Base-by-base conservation (phyloP, 2,113 vertebrate genomes). In the Tupaia chinensis region DNA sequence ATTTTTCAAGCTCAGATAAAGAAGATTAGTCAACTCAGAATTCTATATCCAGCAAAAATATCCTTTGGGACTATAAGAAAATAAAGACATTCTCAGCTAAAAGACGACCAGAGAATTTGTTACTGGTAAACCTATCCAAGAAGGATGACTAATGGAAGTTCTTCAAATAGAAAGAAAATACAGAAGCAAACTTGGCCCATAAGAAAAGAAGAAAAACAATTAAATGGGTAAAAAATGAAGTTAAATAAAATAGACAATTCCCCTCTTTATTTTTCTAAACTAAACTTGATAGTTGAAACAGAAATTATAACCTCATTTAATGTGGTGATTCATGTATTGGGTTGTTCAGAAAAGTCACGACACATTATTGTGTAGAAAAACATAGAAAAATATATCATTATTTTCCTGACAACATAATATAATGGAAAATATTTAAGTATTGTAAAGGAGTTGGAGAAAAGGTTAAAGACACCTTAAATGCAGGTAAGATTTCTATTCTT, bases 91-190 rank as follows among this genome's bases (percentile, higher is more conserved):
- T 74, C 23, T 44, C 58, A 61, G 58, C 14, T 61, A 82, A 89
- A 83, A 34, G 23, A 95, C 74, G 95, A 32, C 16, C 9, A 65
- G 63, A 82, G 56, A 95, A 87, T 73, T 96, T 86, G 54, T 32
- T 70, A 77, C 83, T 32, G 74, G 20, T 4, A 74, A 13, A 82
- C 11, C 69, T 84, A 29, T 15, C 19, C 6, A 34, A 87, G 66
- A 89, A 73, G 60, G 76, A 70, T 66, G 29, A 74, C 69, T 72
- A 90, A 87, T 87, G 56, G 68, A 70, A 90, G 9, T 53, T 54
- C 56, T 78, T 92, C 65, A 66, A 56, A 77, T 6, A 89, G 32
- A 85, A 82, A 78, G 44, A 14, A 70, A 34, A 66, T 79, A 54
- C 4, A 29, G 29, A 89, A 96, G 7, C 22, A 81, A 81, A 76